Base-by-base conservation (phyloP, 2,888 invertebrate species). In the Spodoptera exigua region DNA sequence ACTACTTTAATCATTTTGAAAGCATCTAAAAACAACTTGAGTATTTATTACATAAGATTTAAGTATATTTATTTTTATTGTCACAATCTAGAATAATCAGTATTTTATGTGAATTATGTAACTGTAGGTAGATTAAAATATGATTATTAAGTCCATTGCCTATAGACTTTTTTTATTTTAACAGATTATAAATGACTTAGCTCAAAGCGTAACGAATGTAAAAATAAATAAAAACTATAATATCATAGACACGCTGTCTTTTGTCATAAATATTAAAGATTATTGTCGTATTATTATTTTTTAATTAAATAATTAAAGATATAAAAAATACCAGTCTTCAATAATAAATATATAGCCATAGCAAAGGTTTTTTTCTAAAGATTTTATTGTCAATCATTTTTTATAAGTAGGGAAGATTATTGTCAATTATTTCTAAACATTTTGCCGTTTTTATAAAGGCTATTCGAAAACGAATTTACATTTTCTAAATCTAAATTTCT, bases 261-360 rank as follows among this genome's bases (percentile, higher is more conserved):
- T n/a, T 43, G 27, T 27, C 27, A 9, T 14, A 35, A 27, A n/a
- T 4, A 43, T 68, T 53, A 18, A 43, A 27, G 9, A 54, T 62
- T 61, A 69, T 59, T 61, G 60, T 76, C 54, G 9, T 47, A 40
- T 44, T 14, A 18, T 34, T 55, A 3, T 34, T 53, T 14, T 34
- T 35, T 36, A 16, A 14, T 41, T 0, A 36, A 63, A 46, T 34
- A 57, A 49, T 48, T 52, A 36, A 54, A 16, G 7, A 49, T 61
- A 49, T 60, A 73, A 76, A 67, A 61, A 66, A 53, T 62, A 76
- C 45, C 70, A 76, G 61, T 70, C 65, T 72, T 62, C 45, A 54
- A 66, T 49, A 56, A 44, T 63, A 57, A 67, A 54, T 69, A 43
- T 51, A 54, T 37, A 69, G 52, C 49, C 63, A 62, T 63, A 63